These are phyloP conservation scores for Montipora sp. DNA, from an alignment of 64 coral and sea anemone genomes.

Conservation along the genomic window DNA sequence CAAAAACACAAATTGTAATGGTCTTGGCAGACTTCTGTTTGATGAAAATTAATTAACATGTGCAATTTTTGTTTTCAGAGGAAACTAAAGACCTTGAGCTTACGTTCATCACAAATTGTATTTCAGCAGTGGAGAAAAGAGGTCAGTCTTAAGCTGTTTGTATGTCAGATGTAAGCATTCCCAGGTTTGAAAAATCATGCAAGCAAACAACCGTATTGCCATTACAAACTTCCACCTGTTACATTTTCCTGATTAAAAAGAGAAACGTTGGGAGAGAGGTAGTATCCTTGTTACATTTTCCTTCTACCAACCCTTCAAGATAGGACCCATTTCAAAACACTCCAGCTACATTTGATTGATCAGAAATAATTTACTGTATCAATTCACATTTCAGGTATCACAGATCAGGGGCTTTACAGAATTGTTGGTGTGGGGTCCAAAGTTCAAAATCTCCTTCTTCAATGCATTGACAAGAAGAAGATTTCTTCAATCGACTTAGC, in stretches of 20 bases:
- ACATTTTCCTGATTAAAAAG: too few species aligned
- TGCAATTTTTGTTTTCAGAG: conserved; percentile 35
- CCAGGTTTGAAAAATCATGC: too few species aligned
- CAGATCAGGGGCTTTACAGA: conserved; percentile 96
- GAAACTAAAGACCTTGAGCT: conserved; percentile 82
- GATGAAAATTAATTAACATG: background rate
- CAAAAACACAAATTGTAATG: background rate
- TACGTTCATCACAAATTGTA: conserved; percentile 80
- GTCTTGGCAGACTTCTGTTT: background rate
- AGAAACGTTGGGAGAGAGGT: too few species aligned
- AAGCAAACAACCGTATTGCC: too few species aligned
- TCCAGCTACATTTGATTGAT: background rate
- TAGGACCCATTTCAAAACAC: too few species aligned
- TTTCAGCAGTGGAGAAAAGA: conserved; percentile 89
- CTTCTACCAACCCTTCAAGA: too few species aligned
- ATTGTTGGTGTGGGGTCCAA: conserved; percentile 98
- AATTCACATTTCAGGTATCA: conserved; percentile 71
- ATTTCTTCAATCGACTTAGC: conserved; percentile 62
- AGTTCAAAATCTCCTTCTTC: conserved; percentile 90
- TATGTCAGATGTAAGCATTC: background rate
- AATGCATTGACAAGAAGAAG: conserved; percentile 88
- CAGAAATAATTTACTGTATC: too few species aligned
- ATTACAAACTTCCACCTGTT: too few species aligned
- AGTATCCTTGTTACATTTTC: too few species aligned
- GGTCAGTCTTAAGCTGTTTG: conserved; percentile 44